These are phyloP conservation scores for Silurus asotus DNA, from an alignment of 2,113 vertebrate species.

Conservation along the genomic window DNA sequence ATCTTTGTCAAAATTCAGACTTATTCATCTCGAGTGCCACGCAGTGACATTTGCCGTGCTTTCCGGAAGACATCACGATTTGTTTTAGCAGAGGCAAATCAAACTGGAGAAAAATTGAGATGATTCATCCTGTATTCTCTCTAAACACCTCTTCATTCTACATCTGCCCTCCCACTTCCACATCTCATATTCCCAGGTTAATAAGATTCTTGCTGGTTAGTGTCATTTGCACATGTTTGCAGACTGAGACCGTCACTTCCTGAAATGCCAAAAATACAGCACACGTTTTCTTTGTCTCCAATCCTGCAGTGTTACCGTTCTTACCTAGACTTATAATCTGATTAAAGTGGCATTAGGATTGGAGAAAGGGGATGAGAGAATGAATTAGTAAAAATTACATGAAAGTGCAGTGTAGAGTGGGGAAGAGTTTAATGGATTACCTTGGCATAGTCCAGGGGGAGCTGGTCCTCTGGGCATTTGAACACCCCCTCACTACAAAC, in stretches of 20 bases:
- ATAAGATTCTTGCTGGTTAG: slow-evolving; percentile 39
- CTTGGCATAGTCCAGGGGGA: slow-evolving; percentile 91
- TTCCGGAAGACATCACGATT: neutral
- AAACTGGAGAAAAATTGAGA: slow-evolving; percentile 28
- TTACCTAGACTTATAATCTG: neutral
- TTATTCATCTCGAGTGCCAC: slow-evolving; percentile 6
- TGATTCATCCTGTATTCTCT: slow-evolving; percentile 39
- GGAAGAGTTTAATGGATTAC: slow-evolving; percentile 64
- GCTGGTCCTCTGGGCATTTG: slow-evolving; percentile 90
- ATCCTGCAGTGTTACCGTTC: neutral
- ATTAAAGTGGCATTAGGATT: neutral
- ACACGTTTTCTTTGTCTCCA: neutral
- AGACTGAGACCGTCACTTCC: neutral
- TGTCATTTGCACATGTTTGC: slow-evolving; percentile 20
- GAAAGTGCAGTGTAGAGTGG: slow-evolving; percentile 2
- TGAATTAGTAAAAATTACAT: neutral
- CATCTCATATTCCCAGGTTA: slow-evolving; percentile 38
- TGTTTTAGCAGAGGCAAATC: slow-evolving; percentile 16
- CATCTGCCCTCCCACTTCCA: slow-evolving; percentile 27
- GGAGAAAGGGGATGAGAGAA: neutral
- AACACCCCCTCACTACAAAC: slow-evolving; percentile 87
- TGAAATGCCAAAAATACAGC: neutral
- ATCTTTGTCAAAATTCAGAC: slow-evolving; percentile 23
- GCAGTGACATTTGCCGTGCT: slow-evolving; percentile 20
- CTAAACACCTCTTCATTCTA: slow-evolving; percentile 28